phyloP scores from a whole-genome alignment of 2,113 vertebrate genomes.

The Pygoscelis adeliae region DNA sequence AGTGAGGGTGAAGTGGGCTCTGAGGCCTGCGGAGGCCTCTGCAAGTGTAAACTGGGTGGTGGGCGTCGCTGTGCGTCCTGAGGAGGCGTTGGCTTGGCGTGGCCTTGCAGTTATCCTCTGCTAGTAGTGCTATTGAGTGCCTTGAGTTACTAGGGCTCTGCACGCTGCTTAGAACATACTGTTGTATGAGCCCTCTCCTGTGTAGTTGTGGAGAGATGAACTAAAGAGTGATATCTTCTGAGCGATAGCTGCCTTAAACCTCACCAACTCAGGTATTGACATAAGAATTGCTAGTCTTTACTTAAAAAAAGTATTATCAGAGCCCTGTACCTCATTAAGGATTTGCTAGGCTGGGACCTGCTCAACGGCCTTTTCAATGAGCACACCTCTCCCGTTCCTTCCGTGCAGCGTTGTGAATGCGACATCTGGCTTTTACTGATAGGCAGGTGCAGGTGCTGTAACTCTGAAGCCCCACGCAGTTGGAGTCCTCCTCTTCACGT shows the following conservation, averaged over 20 bases:
- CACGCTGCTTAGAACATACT: fast-evolving
- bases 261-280: fast-evolving
- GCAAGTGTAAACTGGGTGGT: no score
- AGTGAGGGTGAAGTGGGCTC: background rate
- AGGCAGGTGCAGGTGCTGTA: no score
- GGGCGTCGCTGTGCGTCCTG: no score
- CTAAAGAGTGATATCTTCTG: fast-evolving
- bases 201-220: background rate
- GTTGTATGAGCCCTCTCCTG: no score
- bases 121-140: fast-evolving
- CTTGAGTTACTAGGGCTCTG: no score
- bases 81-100: fast-evolving
- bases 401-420: fast-evolving
- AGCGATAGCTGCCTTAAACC: background rate
- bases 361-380: background rate
- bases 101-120: no score
- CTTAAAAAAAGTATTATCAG: no score
- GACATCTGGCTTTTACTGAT: background rate
- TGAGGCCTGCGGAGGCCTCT: background rate
- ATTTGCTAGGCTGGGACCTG: background rate
- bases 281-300: background rate
- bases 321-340: background rate
- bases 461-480: no score
- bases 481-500: fast-evolving
- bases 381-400: background rate